These are phyloP conservation scores for Sebastes wilsoni DNA, from an alignment of 2,797 vertebrate species.

Conservation along the genomic window DNA sequence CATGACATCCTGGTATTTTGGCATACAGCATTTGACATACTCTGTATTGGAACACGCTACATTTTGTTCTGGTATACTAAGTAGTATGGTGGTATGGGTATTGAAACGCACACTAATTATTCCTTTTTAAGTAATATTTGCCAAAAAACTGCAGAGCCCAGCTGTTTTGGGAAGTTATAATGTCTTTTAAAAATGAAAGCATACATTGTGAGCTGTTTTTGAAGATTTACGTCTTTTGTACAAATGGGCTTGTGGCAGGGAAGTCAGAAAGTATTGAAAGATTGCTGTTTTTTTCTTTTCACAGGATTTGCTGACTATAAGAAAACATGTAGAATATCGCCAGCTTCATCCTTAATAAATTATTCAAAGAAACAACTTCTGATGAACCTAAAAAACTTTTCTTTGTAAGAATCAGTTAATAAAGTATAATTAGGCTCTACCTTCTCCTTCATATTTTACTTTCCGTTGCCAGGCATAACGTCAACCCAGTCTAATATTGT, in stretches of 20 bases:
- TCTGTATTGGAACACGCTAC: no score
- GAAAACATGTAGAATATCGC: neutral
- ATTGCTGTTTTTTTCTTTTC: slow-evolving; percentile 7
- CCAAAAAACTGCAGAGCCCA: neutral
- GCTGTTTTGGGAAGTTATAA: neutral
- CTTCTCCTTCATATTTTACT: slow-evolving; percentile 16
- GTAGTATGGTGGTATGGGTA: no score
- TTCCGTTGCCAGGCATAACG: slow-evolving; percentile 27
- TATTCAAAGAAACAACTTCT: slow-evolving; percentile 10
- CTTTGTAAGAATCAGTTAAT: slow-evolving; percentile 12
- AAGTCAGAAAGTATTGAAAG: neutral
- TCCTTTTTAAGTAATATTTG: neutral
- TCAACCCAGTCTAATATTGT: slow-evolving; percentile 29
- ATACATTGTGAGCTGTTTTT: neutral
- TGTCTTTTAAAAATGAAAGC: neutral
- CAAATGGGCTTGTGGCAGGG: neutral
- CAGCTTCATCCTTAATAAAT: neutral
- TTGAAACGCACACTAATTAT: neutral
- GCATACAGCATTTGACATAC: no score
- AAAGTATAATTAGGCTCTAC: neutral
- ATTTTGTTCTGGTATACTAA: no score
- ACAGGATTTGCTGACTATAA: neutral
- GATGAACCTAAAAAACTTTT: slow-evolving; percentile 1
- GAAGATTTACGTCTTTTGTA: neutral
- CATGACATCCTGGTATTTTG: no score